phyloP scores from a whole-genome alignment of 2,888 invertebrate genomes.

The Drosophila eohydei region DNA sequence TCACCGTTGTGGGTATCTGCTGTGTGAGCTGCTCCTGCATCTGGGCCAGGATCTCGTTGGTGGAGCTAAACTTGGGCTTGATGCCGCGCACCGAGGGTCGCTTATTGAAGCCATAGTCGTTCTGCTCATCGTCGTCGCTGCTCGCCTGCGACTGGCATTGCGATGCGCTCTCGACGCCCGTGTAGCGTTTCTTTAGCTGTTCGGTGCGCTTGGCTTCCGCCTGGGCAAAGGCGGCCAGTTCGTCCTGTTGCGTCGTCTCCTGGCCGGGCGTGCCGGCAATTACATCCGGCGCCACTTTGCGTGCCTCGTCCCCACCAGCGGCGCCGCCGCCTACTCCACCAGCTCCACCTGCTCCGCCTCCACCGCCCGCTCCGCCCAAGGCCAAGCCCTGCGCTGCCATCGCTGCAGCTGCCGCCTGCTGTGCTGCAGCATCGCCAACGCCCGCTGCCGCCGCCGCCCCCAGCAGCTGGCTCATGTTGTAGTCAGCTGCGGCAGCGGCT shows the following conservation, averaged over 20 bases:
- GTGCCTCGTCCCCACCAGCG: slow-evolving; percentile 86
- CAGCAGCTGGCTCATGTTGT: slow-evolving; percentile 86
- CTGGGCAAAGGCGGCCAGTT: slow-evolving; percentile 93
- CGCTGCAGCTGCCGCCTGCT: slow-evolving; percentile 56
- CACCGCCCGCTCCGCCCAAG: slow-evolving; percentile 13
- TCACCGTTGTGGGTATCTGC: slow-evolving; percentile 79
- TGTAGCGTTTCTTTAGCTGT: slow-evolving; percentile 90
- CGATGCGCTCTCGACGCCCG: slow-evolving; percentile 85
- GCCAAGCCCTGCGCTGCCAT: slow-evolving; percentile 59
- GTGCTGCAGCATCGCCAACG: slow-evolving; percentile 51
- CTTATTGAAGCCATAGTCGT: slow-evolving; percentile 95
- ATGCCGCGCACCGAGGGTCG: slow-evolving; percentile 96
- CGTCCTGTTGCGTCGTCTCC: slow-evolving; percentile 88
- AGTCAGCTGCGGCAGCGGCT: slow-evolving; percentile 87
- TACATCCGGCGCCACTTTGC: slow-evolving; percentile 90
- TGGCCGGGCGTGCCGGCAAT: slow-evolving; percentile 88
- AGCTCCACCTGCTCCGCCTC: background rate
- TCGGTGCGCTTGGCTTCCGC: slow-evolving; percentile 94
- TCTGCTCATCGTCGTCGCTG: slow-evolving; percentile 91
- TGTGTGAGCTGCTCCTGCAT: slow-evolving; percentile 89
- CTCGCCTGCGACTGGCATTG: slow-evolving; percentile 74
- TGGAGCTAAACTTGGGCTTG: slow-evolving; percentile 93
- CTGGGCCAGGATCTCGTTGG: slow-evolving; percentile 92
- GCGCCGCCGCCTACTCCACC: slow-evolving; percentile 67
- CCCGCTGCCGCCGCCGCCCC: slow-evolving; percentile 61